Evolutionary conservation across 2,113 vertebrate genomes (phyloP).

Genomic region (Trinectes maculatus): DNA sequence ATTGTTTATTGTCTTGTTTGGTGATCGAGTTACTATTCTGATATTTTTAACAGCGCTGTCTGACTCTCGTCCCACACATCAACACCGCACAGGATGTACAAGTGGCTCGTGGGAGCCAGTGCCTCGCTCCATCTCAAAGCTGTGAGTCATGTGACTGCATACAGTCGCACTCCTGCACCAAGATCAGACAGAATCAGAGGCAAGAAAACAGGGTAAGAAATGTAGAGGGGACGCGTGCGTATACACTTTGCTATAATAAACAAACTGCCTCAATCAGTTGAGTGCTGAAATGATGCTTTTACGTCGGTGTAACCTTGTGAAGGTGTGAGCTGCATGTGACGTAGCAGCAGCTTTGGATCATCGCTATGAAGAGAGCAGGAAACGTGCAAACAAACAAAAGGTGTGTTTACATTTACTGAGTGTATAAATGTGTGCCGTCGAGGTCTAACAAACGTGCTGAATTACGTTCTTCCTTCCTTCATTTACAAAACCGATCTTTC

Average conservation of each 20-base stretch:
- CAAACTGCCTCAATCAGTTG: neutral
- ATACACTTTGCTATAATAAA: neutral
- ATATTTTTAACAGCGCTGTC: slow-evolving; percentile 5
- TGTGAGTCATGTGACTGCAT: slow-evolving; percentile 10
- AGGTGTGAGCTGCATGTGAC: neutral
- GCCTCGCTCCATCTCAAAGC: slow-evolving; percentile 6
- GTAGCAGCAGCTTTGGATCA: neutral
- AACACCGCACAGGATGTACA: neutral
- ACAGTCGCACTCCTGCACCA: slow-evolving; percentile 3
- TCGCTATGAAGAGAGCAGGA: neutral
- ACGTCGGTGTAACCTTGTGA: neutral
- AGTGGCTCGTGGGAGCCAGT: neutral
- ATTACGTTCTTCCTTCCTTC: neutral
- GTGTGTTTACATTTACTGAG: neutral
- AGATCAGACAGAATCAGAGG: neutral
- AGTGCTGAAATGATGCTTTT: too few species aligned
- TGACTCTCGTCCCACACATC: slow-evolving; percentile 19
- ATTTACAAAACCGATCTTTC: neutral
- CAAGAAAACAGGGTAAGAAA: too few species aligned
- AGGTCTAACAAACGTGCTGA: neutral
- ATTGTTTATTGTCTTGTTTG: neutral
- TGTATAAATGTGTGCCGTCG: neutral
- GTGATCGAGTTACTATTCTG: neutral
- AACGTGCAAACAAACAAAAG: neutral
- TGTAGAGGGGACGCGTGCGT: neutral